Base-by-base conservation (phyloP, 1,140 invertebrate species). In the Hirudo medicinalis region DNA sequence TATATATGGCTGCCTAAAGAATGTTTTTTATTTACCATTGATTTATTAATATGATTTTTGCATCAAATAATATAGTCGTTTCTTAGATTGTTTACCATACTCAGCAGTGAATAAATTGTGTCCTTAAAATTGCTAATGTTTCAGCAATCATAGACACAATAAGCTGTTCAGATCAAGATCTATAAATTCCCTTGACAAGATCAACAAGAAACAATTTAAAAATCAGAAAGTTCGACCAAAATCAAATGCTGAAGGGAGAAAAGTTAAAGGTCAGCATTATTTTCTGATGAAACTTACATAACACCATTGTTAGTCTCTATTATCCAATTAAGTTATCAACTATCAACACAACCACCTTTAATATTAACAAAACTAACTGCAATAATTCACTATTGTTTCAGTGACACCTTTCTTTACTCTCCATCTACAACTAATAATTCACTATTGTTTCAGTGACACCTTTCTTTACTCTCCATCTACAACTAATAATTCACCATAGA, bases 101-200 rank as follows among this genome's bases (percentile, higher is more conserved):
- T n/a, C n/a, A n/a, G n/a, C n/a, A n/a, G n/a, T n/a, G n/a, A n/a
- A n/a, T n/a, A 11, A n/a, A 69, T 6, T 6, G 19, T 4, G 9
- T 70, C 43, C 11, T 0, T 74, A 29, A n/a, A 75, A 40, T 32
- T n/a, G 53, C 40, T 25, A 22, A 73, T 63, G 19, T 74, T 74
- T 22, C 75, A 82, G 81, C 72, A 81, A 81, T 67, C 93, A 95
- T 77, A 89, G 91, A 29, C 91, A 94, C 78, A 93, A 91, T 79
- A 82, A 91, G 72, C 89, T 94, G 77, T 85, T 83, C 77, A 85
- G 91, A 71, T 93, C 91, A 57, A 93, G 94, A 83, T 94, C 92
- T 20, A 54, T 67, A 13, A 69, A 57, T 22, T 68, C 66, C 40
- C 63, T 74, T 17, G 60, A 67, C 43, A 54, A 70, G n/a, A 32